Evolutionary conservation across 2,113 vertebrate genomes (phyloP), one percentile per base, ranked within the genome.

Genomic region (Nothoprocta perdicaria): DNA sequence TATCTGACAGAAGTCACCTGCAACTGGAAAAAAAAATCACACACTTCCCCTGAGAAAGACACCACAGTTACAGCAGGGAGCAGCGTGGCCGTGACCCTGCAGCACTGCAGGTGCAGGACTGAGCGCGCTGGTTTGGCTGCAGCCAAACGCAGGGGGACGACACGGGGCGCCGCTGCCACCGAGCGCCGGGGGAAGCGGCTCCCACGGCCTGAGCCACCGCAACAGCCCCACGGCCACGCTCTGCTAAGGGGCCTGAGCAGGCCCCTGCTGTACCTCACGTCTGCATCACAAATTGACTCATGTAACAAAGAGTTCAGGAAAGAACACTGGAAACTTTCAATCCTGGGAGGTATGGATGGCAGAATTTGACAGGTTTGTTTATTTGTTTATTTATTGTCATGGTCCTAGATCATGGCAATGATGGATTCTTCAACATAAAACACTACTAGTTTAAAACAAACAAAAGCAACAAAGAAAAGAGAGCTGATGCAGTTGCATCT

Each of bases 41-140:
- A 40, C 0, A 52, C 8, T 73, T 69, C 6, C 6, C 24, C 14
- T 31, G 41, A 58, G 61, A 88, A 88, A 67, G 0, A 74, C 7
- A 29, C 48, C 21, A 15, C 40, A 22, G 53, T 62, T 62, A 33
- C 0, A 1, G 6, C 68, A 78, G 2, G 0, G 3, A 65, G 23
- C 0, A 72, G 69, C 33, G 2, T 2, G 65, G 35, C 35, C 29
- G 26, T 17, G 33, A 14, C 16, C 63, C 65, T 45, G 18, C 40
- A 46, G 52, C 50, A 63, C 57, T 3, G 27, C 1, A n/a, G 16
- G 63, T 12, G 40, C 21, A 61, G 53, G 58, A 29, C 24, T 14
- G 27, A 74, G 41, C 13, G 29, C 1, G 22, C 15, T 2, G 1
- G 69, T 31, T 23, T 35, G 87, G 17, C 62, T 66, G 68, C 23